Evolutionary conservation across 1,140 invertebrate genomes (phyloP).

Genomic region (Protaetia brevitarsis): DNA sequence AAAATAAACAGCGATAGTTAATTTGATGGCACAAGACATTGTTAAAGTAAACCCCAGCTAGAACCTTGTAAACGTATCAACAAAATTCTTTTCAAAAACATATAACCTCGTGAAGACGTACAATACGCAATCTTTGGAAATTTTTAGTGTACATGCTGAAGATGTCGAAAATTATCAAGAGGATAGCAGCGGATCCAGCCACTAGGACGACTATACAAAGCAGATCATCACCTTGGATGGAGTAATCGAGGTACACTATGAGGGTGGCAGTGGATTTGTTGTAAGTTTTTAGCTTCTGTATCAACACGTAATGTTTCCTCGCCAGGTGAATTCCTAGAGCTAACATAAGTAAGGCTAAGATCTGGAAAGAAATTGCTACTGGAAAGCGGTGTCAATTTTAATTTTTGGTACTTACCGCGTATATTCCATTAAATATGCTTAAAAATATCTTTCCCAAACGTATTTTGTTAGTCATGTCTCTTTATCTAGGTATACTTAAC

Average conservation of each 20-base stretch:
- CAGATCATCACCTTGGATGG: neutral
- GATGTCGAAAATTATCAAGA: neutral
- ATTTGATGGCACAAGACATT: neutral
- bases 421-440: too few relatives aligned
- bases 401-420: too few relatives aligned
- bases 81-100: neutral
- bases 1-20: neutral
- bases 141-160: neutral
- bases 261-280: neutral
- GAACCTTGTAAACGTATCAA: neutral
- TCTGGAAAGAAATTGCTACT: neutral
- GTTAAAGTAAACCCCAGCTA: neutral
- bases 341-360: neutral
- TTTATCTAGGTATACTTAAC: too few relatives aligned
- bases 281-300: neutral
- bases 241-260: neutral
- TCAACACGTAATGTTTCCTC: neutral
- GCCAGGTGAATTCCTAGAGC: neutral
- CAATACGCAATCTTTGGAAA: neutral
- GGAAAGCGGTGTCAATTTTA: too few relatives aligned
- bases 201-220: neutral
- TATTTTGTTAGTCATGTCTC: too few relatives aligned
- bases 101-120: neutral
- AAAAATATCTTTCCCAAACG: too few relatives aligned
- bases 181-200: neutral